Conservation (phyloP, 2,797 vertebrate genomes). For the Eurystomus glaucurus region DNA sequence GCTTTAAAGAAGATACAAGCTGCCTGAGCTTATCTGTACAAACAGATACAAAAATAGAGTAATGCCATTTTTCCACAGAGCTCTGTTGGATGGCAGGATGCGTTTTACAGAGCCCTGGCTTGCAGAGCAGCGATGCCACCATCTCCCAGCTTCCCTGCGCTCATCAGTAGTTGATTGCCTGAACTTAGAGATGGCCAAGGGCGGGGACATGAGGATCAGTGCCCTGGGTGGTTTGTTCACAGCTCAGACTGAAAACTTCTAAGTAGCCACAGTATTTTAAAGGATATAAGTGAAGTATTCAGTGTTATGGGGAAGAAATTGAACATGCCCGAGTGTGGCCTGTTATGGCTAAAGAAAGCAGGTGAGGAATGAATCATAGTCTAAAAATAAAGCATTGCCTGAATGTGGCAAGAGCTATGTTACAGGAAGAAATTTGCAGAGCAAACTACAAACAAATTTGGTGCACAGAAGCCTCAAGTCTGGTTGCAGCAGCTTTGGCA, state of each 20-base stretch:
- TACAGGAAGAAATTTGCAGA: neutral
- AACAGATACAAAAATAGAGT: neutral
- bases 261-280: neutral
- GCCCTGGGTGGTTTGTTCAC: neutral
- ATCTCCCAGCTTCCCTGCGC: neutral
- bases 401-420: neutral
- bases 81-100: neutral
- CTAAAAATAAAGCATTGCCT: neutral
- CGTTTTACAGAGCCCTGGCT: neutral
- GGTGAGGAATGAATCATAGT: neutral
- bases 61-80: neutral
- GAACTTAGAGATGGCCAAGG: neutral
- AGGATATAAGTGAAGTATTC: neutral
- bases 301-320: neutral
- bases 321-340: neutral
- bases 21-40: neutral
- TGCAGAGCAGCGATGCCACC: neutral
- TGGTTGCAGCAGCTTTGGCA: neutral
- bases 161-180: neutral
- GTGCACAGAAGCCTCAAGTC: fast-evolving
- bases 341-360: neutral
- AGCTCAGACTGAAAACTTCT: neutral
- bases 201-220: neutral
- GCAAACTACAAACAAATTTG: neutral
- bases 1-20: neutral